Base-by-base conservation (phyloP, 1,140 invertebrate genomes). In the Monomorium pharaonis region DNA sequence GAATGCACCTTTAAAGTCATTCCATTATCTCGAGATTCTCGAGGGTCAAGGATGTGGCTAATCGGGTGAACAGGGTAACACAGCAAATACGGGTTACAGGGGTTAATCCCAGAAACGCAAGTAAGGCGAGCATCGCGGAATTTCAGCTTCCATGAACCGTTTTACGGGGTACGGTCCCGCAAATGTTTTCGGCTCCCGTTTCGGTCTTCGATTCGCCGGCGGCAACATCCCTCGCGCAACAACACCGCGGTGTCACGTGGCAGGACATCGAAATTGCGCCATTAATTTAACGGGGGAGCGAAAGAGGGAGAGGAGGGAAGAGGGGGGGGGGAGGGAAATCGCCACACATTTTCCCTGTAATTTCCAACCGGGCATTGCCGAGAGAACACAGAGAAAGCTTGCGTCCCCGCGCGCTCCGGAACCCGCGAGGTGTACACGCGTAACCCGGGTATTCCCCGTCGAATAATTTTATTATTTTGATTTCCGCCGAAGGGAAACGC, bases 201-300 rank as follows among this genome's bases (percentile, higher is more conserved):
- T 27, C 47, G 33, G 21, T 21, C 21, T 78, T 69, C 75, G 80
- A 89, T 85, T 62, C 33, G 47, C 37, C 24, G 44, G 18, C 44
- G 49, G 12, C 44, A 30, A 74, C 67, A 27, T 30, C 27, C 49
- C 37, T 14, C 37, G 12, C 51, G 65, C 42, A n/a, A 30, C 60
- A 27, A 42, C 37, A 74, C 14, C 54, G 70, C 62, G 42, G 24
- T 54, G 76, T 78, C 58, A 84, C 83, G 27, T 72, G 60, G 58
- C 58, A 80, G 74, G 62, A 49, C 47, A 63, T 44, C 51, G 76
- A 91, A 91, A 91, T 91, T 91, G 81, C 81, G 10, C 81, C 87
- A 91, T 91, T 90, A 91, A 91, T 91, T 91, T 90, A 88, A 85
- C 87, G 44, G 42, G 7, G 72, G 49, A 30, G 78, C 58, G 51